Evolutionary conservation across 2,888 invertebrate genomes (phyloP).

Genomic region (Ptychoptera albimana): DNA sequence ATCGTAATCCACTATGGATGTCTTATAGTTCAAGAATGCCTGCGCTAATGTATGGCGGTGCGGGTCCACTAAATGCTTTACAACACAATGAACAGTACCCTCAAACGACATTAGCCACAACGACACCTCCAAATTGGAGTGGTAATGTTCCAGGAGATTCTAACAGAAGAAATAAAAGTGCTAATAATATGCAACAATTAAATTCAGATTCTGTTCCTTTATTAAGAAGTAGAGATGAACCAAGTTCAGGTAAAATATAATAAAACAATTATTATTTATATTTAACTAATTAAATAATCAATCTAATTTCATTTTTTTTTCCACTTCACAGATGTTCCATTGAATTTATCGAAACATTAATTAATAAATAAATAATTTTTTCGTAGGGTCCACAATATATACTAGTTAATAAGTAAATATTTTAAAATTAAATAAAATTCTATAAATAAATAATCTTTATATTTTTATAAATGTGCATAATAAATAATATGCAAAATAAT

Average conservation of each 20-base stretch:
- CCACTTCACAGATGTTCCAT: conserved; percentile 63
- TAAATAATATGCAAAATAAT: no score
- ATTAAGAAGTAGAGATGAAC: conserved; percentile 31
- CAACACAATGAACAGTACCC: background rate
- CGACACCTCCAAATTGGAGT: conserved; percentile 12
- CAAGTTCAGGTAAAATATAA: conserved; percentile 27
- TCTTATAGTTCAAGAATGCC: conserved; percentile 34
- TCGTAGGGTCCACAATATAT: conserved; percentile 12
- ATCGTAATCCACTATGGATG: conserved; percentile 35
- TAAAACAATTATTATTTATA: no score
- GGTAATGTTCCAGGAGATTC: conserved; percentile 9
- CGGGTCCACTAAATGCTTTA: background rate
- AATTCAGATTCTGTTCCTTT: conserved; percentile 20
- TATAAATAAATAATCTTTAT: no score
- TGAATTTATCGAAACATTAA: conserved; percentile 76
- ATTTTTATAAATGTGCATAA: no score
- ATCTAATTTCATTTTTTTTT: conserved; percentile 8
- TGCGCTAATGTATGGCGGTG: conserved; percentile 13
- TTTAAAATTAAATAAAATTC: no score
- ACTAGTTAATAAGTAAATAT: conserved; percentile 9
- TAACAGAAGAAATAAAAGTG: no score
- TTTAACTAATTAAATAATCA: background rate
- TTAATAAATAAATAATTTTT: conserved; percentile 7
- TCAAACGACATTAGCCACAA: conserved; percentile 12
- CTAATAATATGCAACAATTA: background rate